Base-by-base conservation (phyloP, 2,888 invertebrate genomes). In the Aphrophora alni region DNA sequence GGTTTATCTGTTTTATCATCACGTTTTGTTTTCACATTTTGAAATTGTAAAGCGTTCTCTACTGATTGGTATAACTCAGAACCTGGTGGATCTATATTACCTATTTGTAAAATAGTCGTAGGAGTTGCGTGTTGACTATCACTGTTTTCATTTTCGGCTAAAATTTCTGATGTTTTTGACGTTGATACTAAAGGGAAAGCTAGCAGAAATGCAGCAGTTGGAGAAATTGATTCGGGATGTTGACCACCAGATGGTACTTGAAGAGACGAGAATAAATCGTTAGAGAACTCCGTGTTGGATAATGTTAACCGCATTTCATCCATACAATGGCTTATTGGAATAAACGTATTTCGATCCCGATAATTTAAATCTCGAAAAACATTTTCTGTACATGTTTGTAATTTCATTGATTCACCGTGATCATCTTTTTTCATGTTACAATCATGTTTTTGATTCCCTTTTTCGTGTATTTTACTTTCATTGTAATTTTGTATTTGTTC, bases 121-220 rank as follows among this genome's bases (percentile, higher is more conserved):
- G 85, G 84, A 21, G 89, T 89, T 14, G 89, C 88, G 71, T 88
- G 87, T 82, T 89, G 88, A 84, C 89, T 89, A 81, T 89, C 89
- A 3, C 87, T 86, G 81, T 88, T 90, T 82, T 91, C 91, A 77
- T 80, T 83, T 80, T 91, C 91, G 75, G 90, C 90, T 0, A 90
- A 89, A 21, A 88, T 88, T 86, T 89, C 90, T 73, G 90, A 90
- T 8, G 90, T 91, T 83, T 90, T 90, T 10, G 91, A 86, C 4
- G 91, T 90, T 0, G 92, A 93, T 0, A 95, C 95, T 74, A 94
- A 87, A 0, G 95, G 95, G 86, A 94, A 95, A 0, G 94, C 93
- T 89, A 93, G 91, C 14, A 95, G 88, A 86, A 94, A 94, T 0
- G 95, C 95, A 17, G 94, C 95, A 1, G 94, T 94, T 5, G 95